Conservation (phyloP, 2,797 vertebrate species). For the Taenioides sp. region DNA sequence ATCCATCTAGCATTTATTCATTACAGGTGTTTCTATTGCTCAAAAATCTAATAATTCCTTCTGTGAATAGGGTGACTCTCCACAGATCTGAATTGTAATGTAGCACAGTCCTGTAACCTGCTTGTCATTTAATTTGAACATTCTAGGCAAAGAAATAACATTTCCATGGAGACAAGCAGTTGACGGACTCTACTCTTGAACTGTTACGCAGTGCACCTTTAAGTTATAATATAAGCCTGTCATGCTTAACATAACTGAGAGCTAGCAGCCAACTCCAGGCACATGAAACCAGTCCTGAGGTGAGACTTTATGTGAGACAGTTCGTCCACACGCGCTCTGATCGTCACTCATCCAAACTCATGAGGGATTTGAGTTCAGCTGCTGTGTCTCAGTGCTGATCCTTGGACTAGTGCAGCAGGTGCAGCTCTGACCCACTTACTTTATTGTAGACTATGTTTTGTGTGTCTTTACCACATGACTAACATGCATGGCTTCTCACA, state of each 20-base stretch:
- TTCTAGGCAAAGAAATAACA: too few species aligned
- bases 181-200: too few species aligned
- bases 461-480: conserved; percentile 44
- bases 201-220: too few species aligned
- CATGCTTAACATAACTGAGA: not conserved
- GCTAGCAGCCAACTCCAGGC: conserved; percentile 27
- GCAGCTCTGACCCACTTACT: conserved; percentile 49
- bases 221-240: too few species aligned
- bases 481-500: conserved; percentile 40
- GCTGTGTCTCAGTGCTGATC: conserved; percentile 47
- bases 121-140: too few species aligned
- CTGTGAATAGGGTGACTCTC: too few species aligned
- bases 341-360: conserved; percentile 53
- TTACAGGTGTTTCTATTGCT: too few species aligned
- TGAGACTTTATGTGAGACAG: conserved; percentile 47
- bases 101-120: too few species aligned
- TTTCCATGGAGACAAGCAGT: too few species aligned
- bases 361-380: conserved; percentile 63
- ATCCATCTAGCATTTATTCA: too few species aligned
- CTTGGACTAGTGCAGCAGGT: conserved; percentile 70
- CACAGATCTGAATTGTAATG: too few species aligned
- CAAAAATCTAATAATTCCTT: too few species aligned
- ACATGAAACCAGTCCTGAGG: conserved; percentile 31
- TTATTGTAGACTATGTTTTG: conserved; percentile 49
- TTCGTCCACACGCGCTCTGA: conserved; percentile 54